phyloP scores from a whole-genome alignment of 2,113 vertebrate genomes.

The Trematocara nigrifrons region DNA sequence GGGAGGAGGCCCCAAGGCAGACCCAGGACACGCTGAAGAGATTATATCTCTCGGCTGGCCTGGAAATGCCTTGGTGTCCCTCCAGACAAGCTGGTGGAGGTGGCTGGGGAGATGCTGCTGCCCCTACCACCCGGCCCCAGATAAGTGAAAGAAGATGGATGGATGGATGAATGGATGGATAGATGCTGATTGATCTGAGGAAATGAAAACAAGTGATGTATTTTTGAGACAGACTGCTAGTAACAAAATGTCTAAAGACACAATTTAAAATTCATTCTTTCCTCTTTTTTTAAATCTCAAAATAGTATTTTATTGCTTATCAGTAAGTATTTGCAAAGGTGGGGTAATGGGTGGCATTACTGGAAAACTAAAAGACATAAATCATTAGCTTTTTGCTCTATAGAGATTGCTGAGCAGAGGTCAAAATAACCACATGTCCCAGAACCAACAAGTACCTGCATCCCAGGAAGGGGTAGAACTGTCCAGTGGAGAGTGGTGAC shows the following conservation, averaged over 20 bases:
- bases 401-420: neutral
- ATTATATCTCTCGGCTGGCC: neutral
- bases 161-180: accelerated
- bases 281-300: neutral
- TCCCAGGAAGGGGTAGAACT: neutral
- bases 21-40: accelerated
- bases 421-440: accelerated
- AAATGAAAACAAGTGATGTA: neutral
- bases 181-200: accelerated
- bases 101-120: neutral
- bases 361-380: neutral
- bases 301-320: neutral
- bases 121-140: accelerated
- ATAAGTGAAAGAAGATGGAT: accelerated
- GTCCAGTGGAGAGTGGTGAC: accelerated
- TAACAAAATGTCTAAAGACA: neutral
- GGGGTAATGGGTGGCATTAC: neutral
- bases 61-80: accelerated
- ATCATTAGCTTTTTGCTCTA: accelerated
- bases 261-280: accelerated
- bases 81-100: accelerated
- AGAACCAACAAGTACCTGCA: neutral
- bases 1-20: neutral
- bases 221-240: neutral
- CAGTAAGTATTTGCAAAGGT: neutral